Evolutionary conservation across 2,888 invertebrate species (phyloP), one percentile per base, ranked within the genome.

Genomic region (Tetragonula carbonaria): DNA sequence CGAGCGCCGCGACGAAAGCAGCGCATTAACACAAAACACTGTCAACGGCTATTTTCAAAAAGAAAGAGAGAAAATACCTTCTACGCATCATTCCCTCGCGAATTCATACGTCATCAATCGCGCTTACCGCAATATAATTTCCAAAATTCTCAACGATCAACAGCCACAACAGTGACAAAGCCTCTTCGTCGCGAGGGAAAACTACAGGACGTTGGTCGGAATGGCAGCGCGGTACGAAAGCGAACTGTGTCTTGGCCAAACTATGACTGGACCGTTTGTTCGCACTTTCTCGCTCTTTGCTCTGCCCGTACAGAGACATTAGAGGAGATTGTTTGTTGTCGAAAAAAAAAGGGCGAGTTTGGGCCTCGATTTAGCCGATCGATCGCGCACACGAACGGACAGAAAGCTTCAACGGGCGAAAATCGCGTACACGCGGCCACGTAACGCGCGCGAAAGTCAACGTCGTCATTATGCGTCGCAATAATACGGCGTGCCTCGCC

Each of bases 201-300:
- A 79, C 80, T 74, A 68, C 78, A 72, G 75, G 83, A 87, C 86
- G 85, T 90, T 91, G 88, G 38, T 76, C 79, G 83, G 85, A 93
- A 92, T 88, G 90, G 90, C 85, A 77, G 74, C 73, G 80, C 53
- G 87, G 87, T 93, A 93, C 92, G 90, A 93, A 89, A 88, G 45
- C 87, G 63, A 78, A 80, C 78, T 80, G 82, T 28, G 28, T 28
- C 28, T 28, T 28, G 82, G 80, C 86, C 83, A 80, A 79, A 80
- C 82, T 82, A 86, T 84, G 82, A 77, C 78, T 82, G 87, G 84
- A 86, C 76, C 78, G 79, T 83, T 78, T 77, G 70, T 73, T 33
- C 21, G 55, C 78, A 81, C 81, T 83, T 73, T 80, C 86, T 82
- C 86, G 68, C 68, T 74, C 74, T 33, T 62, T 28, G 45, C 66